These are phyloP conservation scores for Drosophila nebulosa DNA, from an alignment of 1,140 invertebrate species.

Conservation along the genomic window DNA sequence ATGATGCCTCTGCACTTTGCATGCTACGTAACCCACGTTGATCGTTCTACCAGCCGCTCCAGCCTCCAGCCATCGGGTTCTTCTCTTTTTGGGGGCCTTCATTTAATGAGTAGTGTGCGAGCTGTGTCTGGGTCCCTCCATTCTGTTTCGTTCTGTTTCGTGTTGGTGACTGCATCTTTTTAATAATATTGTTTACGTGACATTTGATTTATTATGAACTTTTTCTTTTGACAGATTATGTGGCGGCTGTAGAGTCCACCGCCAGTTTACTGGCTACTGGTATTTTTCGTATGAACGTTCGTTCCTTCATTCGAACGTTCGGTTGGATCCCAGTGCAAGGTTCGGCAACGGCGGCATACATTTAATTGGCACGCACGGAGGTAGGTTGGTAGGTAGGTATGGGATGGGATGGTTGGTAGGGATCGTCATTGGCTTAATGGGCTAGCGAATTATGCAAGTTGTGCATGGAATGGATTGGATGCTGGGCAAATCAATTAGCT, in stretches of 20 bases:
- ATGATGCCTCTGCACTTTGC: constrained; percentile 41
- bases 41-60: constrained; percentile 1
- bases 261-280: constrained; percentile 58
- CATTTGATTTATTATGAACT: constrained; percentile 80
- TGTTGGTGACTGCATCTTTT: constrained; percentile 67
- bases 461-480: constrained; percentile 18
- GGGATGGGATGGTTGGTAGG: too few species aligned
- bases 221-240: constrained; percentile 80
- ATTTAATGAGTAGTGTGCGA: constrained; percentile 70
- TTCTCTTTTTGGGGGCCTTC: constrained; percentile 51
- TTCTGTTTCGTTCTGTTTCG: constrained; percentile 6
- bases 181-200: constrained; percentile 80
- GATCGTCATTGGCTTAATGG: constrained; percentile 32
- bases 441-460: constrained; percentile 20
- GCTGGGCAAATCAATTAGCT: constrained; percentile 60
- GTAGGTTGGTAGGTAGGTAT: background rate
- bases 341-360: constrained; percentile 24
- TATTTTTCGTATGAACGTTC: constrained; percentile 21
- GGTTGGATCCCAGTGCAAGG: background rate
- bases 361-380: constrained; percentile 24
- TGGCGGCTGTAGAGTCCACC: constrained; percentile 55
- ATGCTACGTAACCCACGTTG: constrained; percentile 22
- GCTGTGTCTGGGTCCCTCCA: constrained; percentile 36
- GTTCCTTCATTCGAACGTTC: background rate
- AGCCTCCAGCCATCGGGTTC: constrained; percentile 2